Base-by-base conservation (phyloP, 1,140 invertebrate genomes). In the Drosophila triauraria region DNA sequence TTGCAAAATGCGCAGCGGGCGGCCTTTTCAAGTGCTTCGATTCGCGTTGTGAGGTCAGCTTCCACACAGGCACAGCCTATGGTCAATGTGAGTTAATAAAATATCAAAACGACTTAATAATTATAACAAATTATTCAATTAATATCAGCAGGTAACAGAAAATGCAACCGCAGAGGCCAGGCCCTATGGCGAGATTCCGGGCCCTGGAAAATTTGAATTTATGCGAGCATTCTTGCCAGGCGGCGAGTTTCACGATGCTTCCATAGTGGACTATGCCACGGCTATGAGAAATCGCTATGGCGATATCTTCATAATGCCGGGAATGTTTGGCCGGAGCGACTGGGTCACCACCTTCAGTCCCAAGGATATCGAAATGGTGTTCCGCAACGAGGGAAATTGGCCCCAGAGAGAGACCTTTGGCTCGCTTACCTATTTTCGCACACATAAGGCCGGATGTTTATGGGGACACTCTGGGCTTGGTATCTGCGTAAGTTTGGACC, bases 351-450 rank as follows among this genome's bases (percentile, higher is more conserved):
- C 72, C 1, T 83, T 80, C 20, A 78, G 44, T 58, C 54, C 84
- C 7, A 77, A 80, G 23, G 82, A 91, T 3, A 86, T 91, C 7
- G 85, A 78, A 12, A 75, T 46, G 13, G 82, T 86, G 0, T 91
- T 77, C 10, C 90, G 90, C 12, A 86, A 76, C 4, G 90, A 91
- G 23, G 92, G 92, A 8, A 46, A 56, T 27, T 93, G 91, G 91
- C 92, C 92, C 2, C 35, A 51, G n/a, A 80, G 85, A 6, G 76
- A 75, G 1, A 50, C 58, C 5, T 47, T 91, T 15, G 70, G 75
- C 1, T 79, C 86, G 3, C 8, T 86, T 8, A 27, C 57, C 7
- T 77, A 91, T n/a, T 87, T 77, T 40, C 82, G 82, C 3, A 59
- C 35, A 69, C 8, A 27, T 43, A 25, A 40, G 65, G 3, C 35